Conservation (phyloP, 1,140 invertebrate species). For the Bombus sibiricus region DNA sequence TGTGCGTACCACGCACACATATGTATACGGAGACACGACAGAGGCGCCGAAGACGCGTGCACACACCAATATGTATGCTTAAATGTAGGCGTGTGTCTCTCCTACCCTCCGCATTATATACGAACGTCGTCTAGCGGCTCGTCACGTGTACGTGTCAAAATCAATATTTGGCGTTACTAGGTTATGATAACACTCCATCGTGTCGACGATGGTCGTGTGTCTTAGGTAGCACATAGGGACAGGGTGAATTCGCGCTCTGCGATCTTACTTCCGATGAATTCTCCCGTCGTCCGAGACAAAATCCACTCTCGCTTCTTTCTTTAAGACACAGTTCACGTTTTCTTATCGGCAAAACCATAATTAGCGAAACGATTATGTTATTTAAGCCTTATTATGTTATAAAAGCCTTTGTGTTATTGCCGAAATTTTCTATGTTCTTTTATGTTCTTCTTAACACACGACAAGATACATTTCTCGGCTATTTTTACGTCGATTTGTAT, state of each 20-base stretch:
- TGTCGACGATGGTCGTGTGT: conserved; percentile 62
- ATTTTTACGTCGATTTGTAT: too few relatives aligned
- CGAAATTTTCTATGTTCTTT: rapidly evolving
- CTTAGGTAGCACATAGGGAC: conserved; percentile 48
- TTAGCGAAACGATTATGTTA: not conserved
- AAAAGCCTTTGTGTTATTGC: not conserved
- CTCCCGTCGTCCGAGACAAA: not conserved
- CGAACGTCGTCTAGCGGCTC: conserved; percentile 71
- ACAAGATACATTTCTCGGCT: not conserved
- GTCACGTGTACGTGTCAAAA: conserved; percentile 81
- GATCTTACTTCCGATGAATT: conserved; percentile 47
- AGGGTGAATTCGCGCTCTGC: conserved; percentile 1
- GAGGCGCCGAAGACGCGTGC: conserved; percentile 24
- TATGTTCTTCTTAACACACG: rapidly evolving
- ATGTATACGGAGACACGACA: not conserved
- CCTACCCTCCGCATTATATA: conserved; percentile 28
- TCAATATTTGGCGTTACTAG: conserved; percentile 82
- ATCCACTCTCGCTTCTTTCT: not conserved
- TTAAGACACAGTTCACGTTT: not conserved
- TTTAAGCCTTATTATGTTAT: too few relatives aligned
- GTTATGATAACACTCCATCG: conserved; percentile 80
- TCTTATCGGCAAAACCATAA: not conserved
- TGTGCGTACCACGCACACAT: not conserved
- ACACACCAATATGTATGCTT: conserved; percentile 4
- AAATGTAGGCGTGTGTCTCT: not conserved